phyloP scores from a whole-genome alignment of 2,888 invertebrate genomes.

The Anoncus sp. region DNA sequence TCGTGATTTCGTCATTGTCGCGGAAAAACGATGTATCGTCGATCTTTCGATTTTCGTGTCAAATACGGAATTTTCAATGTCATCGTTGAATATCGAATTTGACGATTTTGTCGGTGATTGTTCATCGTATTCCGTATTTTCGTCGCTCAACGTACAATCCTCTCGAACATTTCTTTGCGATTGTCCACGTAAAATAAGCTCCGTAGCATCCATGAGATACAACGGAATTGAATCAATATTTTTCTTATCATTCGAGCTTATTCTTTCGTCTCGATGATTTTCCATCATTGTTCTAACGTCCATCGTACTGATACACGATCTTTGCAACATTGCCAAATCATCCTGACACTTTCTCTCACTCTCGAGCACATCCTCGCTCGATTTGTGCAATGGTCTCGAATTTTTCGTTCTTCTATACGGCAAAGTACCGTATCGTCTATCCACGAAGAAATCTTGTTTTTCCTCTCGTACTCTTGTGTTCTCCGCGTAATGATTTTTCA shows the following conservation, averaged over 20 bases:
- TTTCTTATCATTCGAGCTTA: conserved; percentile 2
- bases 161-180: conserved; percentile 65
- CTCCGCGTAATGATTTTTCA: not conserved
- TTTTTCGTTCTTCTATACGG: conserved; percentile 71
- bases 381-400: conserved; percentile 73
- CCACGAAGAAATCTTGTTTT: conserved; percentile 30
- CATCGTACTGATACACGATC: conserved; percentile 71
- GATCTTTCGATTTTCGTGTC: conserved; percentile 33
- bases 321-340: conserved; percentile 58
- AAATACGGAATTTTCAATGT: conserved; percentile 6
- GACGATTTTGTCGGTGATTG: conserved; percentile 1
- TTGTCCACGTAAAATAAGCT: conserved; percentile 74
- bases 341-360: conserved; percentile 67
- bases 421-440: conserved; percentile 75
- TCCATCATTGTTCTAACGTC: conserved; percentile 68
- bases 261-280: conserved; percentile 25
- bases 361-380: conserved; percentile 77
- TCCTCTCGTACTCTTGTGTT: not conserved
- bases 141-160: conserved; percentile 19
- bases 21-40: conserved; percentile 28
- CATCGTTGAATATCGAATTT: conserved; percentile 4
- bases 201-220: conserved; percentile 77
- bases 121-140: conserved; percentile 28
- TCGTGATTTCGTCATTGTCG: conserved; percentile 43
- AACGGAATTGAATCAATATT: conserved; percentile 53